phyloP scores from a whole-genome alignment of 2,888 invertebrate species.

The Graphium colonna region DNA sequence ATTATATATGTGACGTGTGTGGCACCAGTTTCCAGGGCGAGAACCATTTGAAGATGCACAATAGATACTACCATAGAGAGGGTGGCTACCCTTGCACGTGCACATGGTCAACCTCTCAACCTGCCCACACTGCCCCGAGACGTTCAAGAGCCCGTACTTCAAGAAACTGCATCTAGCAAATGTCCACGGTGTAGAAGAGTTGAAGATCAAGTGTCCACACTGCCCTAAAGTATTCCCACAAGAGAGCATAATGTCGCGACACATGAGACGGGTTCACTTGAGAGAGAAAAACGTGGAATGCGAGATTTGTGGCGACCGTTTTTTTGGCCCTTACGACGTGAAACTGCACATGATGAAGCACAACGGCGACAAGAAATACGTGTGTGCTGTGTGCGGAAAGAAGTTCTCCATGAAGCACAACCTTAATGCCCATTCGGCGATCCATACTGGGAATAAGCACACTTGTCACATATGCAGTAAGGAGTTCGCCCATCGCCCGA shows the following conservation, averaged over 20 bases:
- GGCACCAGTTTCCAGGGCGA: slow-evolving; percentile 73
- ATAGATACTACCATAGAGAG: slow-evolving; percentile 66
- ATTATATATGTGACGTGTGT: slow-evolving; percentile 70
- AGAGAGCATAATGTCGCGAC: slow-evolving; percentile 80
- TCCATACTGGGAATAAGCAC: slow-evolving; percentile 78
- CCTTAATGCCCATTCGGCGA: slow-evolving; percentile 76
- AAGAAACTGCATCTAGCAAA: slow-evolving; percentile 68
- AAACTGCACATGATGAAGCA: slow-evolving; percentile 77
- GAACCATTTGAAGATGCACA: slow-evolving; percentile 71
- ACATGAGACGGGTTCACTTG: slow-evolving; percentile 80
- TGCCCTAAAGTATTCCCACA: slow-evolving; percentile 72
- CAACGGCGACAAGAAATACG: slow-evolving; percentile 75
- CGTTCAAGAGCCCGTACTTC: slow-evolving; percentile 67
- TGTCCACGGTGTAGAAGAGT: slow-evolving; percentile 62
- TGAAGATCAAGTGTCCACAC: slow-evolving; percentile 68
- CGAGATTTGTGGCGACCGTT: slow-evolving; percentile 66
- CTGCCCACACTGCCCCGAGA: slow-evolving; percentile 66
- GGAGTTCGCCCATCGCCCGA: slow-evolving; percentile 67
- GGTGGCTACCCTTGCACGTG: slow-evolving; percentile 66
- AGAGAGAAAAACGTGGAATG: slow-evolving; percentile 70
- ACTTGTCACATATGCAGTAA: slow-evolving; percentile 78
- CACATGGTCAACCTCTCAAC: slow-evolving; percentile 60
- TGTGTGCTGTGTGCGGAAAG: slow-evolving; percentile 80
- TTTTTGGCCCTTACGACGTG: slow-evolving; percentile 66
- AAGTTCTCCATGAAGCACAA: slow-evolving; percentile 81